Evolutionary conservation across 2,113 vertebrate genomes (phyloP).

Genomic region (Riparia riparia): DNA sequence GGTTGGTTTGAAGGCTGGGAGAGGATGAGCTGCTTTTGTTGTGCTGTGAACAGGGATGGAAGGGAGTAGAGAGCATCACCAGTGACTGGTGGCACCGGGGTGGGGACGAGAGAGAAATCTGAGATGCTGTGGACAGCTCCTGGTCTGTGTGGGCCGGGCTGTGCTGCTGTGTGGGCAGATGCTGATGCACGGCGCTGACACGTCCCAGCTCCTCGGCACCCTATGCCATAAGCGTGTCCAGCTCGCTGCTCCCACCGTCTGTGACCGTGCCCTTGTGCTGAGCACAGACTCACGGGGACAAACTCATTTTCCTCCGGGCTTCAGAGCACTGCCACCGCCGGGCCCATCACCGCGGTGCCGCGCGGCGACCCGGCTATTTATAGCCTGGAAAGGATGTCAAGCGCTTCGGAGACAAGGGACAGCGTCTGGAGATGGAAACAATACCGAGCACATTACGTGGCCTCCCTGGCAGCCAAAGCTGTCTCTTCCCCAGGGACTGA

Average conservation of each 20-base stretch:
- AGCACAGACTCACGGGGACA: rapidly evolving
- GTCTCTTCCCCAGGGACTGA: rapidly evolving
- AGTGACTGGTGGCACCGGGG: rapidly evolving
- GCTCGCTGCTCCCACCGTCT: rapidly evolving
- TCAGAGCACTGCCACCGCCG: background rate
- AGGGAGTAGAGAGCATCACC: rapidly evolving
- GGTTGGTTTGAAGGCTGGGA: background rate
- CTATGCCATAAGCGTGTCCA: rapidly evolving
- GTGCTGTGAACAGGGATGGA: background rate
- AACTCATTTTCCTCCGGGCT: background rate
- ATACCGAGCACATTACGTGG: background rate
- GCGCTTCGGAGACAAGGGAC: background rate
- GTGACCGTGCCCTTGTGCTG: rapidly evolving
- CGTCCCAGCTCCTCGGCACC: background rate
- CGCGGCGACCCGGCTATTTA: background rate
- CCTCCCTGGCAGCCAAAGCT: background rate
- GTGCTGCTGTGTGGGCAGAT: rapidly evolving
- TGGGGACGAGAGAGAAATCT: background rate
- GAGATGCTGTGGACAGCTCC: background rate
- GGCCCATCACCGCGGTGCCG: background rate
- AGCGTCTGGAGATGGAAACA: background rate
- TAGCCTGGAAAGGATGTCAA: background rate
- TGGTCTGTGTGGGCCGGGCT: background rate
- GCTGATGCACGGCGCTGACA: rapidly evolving
- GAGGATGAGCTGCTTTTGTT: background rate